These are phyloP conservation scores for Zosterops lateralis DNA, from an alignment of 2,113 vertebrate species.

Conservation along the genomic window DNA sequence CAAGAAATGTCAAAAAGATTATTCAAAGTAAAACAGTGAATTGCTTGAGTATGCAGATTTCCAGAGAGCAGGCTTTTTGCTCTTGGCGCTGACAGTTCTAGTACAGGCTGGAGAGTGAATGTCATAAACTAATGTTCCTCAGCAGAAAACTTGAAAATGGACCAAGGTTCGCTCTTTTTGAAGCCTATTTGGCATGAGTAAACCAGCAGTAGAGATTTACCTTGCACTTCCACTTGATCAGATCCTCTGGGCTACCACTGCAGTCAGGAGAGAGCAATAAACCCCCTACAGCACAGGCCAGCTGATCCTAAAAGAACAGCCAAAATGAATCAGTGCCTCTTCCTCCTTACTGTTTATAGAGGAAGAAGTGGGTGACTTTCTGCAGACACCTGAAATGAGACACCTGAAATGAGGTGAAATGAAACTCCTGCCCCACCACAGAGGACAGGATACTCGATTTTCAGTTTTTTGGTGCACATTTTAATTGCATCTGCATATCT, in stretches of 20 bases:
- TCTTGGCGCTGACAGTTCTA: slow-evolving; percentile 31
- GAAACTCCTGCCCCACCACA: neutral
- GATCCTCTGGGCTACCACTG: neutral
- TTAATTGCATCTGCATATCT: neutral
- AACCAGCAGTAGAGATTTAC: neutral
- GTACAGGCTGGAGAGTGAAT: neutral
- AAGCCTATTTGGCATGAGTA: neutral
- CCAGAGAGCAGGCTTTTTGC: slow-evolving; percentile 15
- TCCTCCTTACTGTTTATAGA: neutral
- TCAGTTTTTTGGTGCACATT: neutral
- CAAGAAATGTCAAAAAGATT: slow-evolving; percentile 44
- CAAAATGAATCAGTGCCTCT: neutral
- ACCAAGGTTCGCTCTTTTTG: neutral
- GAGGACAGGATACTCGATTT: neutral
- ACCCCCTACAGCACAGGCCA: neutral
- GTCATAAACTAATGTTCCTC: neutral
- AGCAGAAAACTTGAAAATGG: neutral
- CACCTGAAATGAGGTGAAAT: neutral
- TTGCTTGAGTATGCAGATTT: slow-evolving; percentile 35
- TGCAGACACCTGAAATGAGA: neutral
- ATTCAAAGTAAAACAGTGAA: slow-evolving; percentile 24
- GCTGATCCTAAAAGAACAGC: neutral
- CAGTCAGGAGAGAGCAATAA: neutral
- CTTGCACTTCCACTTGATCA: neutral
- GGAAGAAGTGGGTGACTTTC: neutral